Evolutionary conservation across 2,797 vertebrate species (phyloP).

Genomic region (Coranthus polyacanthus): DNA sequence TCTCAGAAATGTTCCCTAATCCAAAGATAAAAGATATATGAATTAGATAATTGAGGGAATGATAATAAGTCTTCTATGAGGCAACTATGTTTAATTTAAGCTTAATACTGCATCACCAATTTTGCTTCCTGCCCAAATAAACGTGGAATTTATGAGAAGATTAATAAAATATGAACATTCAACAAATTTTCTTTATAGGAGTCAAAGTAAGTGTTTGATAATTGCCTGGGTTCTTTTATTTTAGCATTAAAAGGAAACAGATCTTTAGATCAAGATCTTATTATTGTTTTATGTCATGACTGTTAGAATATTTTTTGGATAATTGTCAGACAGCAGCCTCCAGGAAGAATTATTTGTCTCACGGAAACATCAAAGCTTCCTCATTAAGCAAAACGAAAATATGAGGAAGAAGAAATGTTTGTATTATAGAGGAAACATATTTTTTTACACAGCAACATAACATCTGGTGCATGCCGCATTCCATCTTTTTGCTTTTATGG

Average conservation of each 20-base stretch:
- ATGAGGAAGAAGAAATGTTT: slow-evolving; percentile 30
- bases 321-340: slow-evolving; percentile 55
- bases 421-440: slow-evolving; percentile 17
- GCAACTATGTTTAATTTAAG: slow-evolving; percentile 40
- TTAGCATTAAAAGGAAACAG: slow-evolving; percentile 39
- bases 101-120: slow-evolving; percentile 39
- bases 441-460: slow-evolving; percentile 32
- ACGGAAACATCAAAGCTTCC: slow-evolving; percentile 54
- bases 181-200: slow-evolving; percentile 44
- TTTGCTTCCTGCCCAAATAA: slow-evolving; percentile 31
- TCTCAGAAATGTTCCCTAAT: slow-evolving; percentile 18
- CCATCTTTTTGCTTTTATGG: slow-evolving; percentile 41
- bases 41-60: slow-evolving; percentile 24
- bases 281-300: slow-evolving; percentile 54
- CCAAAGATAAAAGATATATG: slow-evolving; percentile 37
- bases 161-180: slow-evolving; percentile 62
- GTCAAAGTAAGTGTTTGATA: slow-evolving; percentile 44
- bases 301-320: slow-evolving; percentile 47
- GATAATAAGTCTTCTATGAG: slow-evolving; percentile 34
- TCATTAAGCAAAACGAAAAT: slow-evolving; percentile 37
- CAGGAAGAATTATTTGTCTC: slow-evolving; percentile 39
- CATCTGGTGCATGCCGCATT: slow-evolving; percentile 45
- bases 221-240: slow-evolving; percentile 42
- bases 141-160: slow-evolving; percentile 54
- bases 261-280: slow-evolving; percentile 38